Evolutionary conservation across 2,113 vertebrate species (phyloP), one percentile per base, ranked within the genome.

Genomic region (Rhynchomys soricoides): DNA sequence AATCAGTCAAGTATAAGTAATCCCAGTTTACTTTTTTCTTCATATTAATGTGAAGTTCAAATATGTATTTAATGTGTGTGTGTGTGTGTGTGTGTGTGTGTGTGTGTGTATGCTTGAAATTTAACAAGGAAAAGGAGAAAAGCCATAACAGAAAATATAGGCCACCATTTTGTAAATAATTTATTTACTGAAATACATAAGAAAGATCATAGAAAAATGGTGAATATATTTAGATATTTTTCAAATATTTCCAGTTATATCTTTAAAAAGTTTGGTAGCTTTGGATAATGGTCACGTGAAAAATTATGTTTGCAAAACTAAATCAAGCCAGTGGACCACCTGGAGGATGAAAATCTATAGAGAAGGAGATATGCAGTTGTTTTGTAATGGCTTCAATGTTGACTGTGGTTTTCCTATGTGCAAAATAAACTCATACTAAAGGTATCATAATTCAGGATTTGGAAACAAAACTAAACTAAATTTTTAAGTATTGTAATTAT

Each of bases 11-110:
- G 16, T 11, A 52, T 57, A 77, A 90, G 7, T 52, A 83, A 73
- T 82, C 9, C 21, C 3, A 94, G 17, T 64, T 5, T 57, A 37
- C 43, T 71, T 71, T 37, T 82, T 17, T 1, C 3, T 74, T 5
- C 10, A 26, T 5, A 8, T 1, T 74, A 8, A 59, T n/a, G 11
- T 62, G 13, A 74, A 52, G 15, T 89, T 94, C 34, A 92, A 81
- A 73, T 90, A 90, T 82, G 5, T 59, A 40, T 16, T 16, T n/a
- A 19, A 37, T 82, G 10, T 26, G 12, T 79, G 4, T 52, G 5
- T 24, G 0, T 52, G 17, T 16, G 0, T 55, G 16, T 52, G 5
- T 10, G 37, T 43, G 5, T 43, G 1, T 26, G 48, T 37, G 19
- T 22, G 1, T 22, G 19, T 17, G 16, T 40, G 19, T 24, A 43